Conservation (phyloP, 2,888 invertebrate genomes). For the Cerceris ruficornis region DNA sequence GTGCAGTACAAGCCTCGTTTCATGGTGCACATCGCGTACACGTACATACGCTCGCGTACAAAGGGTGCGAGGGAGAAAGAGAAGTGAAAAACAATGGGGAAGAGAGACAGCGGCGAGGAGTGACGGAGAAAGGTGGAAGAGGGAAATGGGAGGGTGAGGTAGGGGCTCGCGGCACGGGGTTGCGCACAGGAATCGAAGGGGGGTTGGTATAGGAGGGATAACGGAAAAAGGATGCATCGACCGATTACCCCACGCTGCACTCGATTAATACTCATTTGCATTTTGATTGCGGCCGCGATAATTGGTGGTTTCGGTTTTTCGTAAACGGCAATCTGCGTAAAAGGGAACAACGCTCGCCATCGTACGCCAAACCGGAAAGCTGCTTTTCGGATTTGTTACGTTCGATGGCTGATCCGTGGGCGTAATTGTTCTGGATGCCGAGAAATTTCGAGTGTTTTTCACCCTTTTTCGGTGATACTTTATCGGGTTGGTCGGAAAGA, state of each 20-base stretch:
- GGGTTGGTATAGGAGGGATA: constrained; percentile 1
- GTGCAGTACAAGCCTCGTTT: constrained; percentile 63
- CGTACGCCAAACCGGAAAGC: constrained; percentile 8
- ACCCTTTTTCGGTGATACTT: too few relatives aligned
- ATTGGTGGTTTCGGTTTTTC: constrained; percentile 57
- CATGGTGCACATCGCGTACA: constrained; percentile 49
- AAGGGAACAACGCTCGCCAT: constrained; percentile 1
- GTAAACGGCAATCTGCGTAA: constrained; percentile 42
- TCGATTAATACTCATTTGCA: constrained; percentile 70
- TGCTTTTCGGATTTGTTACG: constrained; percentile 31
- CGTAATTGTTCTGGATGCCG: constrained; percentile 32
- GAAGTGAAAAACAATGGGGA: constrained; percentile 1
- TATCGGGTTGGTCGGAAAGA: too few relatives aligned
- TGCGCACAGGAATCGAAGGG: constrained; percentile 1
- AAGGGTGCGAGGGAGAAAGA: constrained; percentile 20
- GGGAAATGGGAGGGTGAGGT: background rate
- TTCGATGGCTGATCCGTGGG: constrained; percentile 19
- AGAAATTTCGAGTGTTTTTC: background rate
- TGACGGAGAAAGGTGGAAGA: background rate
- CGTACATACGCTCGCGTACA: constrained; percentile 15
- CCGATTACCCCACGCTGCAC: constrained; percentile 55
- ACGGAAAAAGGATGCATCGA: constrained; percentile 43
- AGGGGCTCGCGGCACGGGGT: background rate
- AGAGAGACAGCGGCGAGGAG: constrained; percentile 16
- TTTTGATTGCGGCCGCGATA: constrained; percentile 66